These are phyloP conservation scores for Fulica atra DNA, from an alignment of 2,113 vertebrate species.

Conservation along the genomic window DNA sequence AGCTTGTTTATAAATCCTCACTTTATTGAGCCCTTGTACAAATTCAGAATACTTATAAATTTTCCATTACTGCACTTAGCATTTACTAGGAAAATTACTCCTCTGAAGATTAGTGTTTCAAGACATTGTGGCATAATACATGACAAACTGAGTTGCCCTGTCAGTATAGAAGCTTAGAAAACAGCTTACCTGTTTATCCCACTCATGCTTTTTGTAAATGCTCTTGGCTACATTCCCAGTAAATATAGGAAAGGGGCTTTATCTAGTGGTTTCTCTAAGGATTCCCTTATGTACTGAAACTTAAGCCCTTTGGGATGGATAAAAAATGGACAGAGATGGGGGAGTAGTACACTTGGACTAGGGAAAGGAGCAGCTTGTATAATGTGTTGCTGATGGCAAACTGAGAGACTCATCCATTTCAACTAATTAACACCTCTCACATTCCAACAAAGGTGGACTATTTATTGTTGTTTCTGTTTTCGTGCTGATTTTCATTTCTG, in stretches of 20 bases:
- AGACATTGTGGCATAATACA: neutral
- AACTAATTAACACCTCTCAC: neutral
- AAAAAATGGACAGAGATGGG: neutral
- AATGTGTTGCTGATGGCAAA: neutral
- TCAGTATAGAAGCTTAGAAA: neutral
- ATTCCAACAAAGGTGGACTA: neutral
- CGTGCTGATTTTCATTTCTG: neutral
- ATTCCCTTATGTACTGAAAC: neutral
- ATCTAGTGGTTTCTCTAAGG: neutral
- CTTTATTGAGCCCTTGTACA: neutral
- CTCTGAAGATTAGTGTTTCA: neutral
- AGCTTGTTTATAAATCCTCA: neutral
- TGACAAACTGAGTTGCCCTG: neutral
- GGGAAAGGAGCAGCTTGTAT: neutral
- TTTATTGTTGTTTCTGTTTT: neutral
- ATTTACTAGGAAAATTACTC: neutral
- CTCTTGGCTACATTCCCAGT: neutral
- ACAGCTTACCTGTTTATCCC: constrained; percentile 6
- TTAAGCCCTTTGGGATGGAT: neutral
- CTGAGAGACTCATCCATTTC: neutral
- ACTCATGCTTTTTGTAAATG: neutral
- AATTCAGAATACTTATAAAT: neutral
- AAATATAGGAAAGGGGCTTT: neutral
- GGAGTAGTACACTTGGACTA: neutral
- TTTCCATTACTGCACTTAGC: neutral